These are phyloP conservation scores for Gymnocheta viridis DNA, from an alignment of 2,888 invertebrate genomes.

Conservation along the genomic window DNA sequence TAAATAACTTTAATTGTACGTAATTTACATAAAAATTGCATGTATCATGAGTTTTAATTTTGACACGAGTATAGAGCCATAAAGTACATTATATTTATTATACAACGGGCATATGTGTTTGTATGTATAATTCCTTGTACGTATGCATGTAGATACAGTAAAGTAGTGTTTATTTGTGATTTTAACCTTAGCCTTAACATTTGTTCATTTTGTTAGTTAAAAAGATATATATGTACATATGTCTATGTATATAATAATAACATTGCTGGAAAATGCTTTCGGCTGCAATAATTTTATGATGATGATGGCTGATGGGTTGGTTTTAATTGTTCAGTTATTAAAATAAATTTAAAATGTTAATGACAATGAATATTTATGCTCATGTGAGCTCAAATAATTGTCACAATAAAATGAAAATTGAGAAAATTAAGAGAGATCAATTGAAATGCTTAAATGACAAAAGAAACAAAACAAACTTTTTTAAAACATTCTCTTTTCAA, in stretches of 20 bases:
- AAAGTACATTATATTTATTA: background rate
- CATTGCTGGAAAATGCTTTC: background rate
- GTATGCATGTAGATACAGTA: conserved; percentile 11
- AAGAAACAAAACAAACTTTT: background rate
- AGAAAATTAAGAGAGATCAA: background rate
- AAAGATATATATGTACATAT: background rate
- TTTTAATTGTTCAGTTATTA: conserved; percentile 32
- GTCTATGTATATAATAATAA: background rate
- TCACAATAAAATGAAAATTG: too few relatives aligned
- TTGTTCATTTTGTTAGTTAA: conserved; percentile 27
- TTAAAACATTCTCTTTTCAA: background rate
- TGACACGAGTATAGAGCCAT: conserved; percentile 41
- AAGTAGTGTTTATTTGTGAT: conserved; percentile 39
- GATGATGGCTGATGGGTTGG: background rate
- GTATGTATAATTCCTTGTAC: background rate
- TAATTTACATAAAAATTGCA: conserved; percentile 67
- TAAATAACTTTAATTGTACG: conserved; percentile 47
- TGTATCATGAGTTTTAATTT: conserved; percentile 54
- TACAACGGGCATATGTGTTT: background rate
- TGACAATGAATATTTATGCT: conserved; percentile 43
- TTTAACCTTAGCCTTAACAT: conserved; percentile 69
- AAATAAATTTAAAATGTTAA: conserved; percentile 51
- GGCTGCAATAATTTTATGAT: background rate
- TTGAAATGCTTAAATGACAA: background rate
- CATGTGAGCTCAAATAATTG: background rate